Conservation (phyloP, 2,797 vertebrate species). For the Lepus townsendii region DNA sequence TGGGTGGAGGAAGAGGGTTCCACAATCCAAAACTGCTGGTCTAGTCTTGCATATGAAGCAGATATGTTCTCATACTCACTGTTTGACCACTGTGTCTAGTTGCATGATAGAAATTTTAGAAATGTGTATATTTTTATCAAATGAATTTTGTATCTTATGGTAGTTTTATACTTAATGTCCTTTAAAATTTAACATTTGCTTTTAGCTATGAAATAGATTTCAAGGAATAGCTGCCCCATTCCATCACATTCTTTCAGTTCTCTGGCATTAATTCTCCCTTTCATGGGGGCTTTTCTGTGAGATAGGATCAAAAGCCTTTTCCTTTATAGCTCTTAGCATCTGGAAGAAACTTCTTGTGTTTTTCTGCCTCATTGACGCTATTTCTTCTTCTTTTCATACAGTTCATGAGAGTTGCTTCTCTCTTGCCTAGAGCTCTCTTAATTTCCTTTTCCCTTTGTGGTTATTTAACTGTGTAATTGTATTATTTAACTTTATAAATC, state of each 20-base stretch:
- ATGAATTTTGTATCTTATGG: not conserved
- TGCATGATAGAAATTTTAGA: conserved; percentile 13
- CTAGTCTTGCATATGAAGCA: not conserved
- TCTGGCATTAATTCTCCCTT: conserved; percentile 52
- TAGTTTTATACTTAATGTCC: not conserved
- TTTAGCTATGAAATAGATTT: conserved; percentile 48
- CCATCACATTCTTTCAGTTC: not conserved
- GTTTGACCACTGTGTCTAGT: not conserved
- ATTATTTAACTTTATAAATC: conserved; percentile 87
- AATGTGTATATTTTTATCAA: conserved; percentile 1
- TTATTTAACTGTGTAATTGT: conserved; percentile 86
- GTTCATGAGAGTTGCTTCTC: conserved; percentile 83
- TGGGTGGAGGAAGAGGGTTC: not conserved
- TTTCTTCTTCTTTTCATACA: conserved; percentile 77
- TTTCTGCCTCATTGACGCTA: conserved; percentile 72
- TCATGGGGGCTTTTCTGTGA: conserved; percentile 15
- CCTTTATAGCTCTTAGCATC: conserved; percentile 75
- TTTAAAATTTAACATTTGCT: conserved; percentile 42
- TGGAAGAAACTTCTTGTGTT: conserved; percentile 78
- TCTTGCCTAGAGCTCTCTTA: conserved; percentile 84
- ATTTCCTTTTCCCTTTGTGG: conserved; percentile 86
- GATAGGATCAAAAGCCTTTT: conserved; percentile 74
- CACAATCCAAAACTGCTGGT: not conserved
- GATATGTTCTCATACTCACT: not conserved
- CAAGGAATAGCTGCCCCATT: conserved; percentile 53